phyloP scores from a whole-genome alignment of 2,797 vertebrate genomes.

The Anniella stebbinsi region DNA sequence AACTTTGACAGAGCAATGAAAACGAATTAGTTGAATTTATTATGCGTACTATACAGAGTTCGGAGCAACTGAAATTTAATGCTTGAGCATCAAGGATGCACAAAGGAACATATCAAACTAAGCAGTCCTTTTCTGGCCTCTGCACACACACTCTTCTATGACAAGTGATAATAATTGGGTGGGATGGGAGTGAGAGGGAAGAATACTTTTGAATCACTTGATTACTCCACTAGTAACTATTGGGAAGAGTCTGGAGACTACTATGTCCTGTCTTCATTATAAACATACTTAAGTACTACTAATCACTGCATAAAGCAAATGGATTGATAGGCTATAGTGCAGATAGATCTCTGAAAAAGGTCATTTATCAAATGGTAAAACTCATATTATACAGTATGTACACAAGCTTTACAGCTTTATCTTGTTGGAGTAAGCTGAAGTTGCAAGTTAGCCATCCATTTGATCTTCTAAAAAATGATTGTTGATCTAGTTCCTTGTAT shows the following conservation, averaged over 20 bases:
- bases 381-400: constrained; percentile 79
- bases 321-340: constrained; percentile 68
- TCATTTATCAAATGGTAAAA: constrained; percentile 78
- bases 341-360: constrained; percentile 75
- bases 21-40: constrained; percentile 82
- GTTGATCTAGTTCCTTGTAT: constrained; percentile 41
- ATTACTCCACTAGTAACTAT: constrained; percentile 65
- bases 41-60: constrained; percentile 80
- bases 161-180: constrained; percentile 71
- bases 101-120: constrained; percentile 73
- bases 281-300: constrained; percentile 71
- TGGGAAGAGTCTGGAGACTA: constrained; percentile 61
- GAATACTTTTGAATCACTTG: constrained; percentile 63
- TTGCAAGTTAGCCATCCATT: constrained; percentile 61
- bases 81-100: constrained; percentile 74
- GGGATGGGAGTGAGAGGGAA: constrained; percentile 67
- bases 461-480: constrained; percentile 63
- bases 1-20: constrained; percentile 76
- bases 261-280: constrained; percentile 50
- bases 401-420: constrained; percentile 72
- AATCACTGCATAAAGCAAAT: constrained; percentile 63
- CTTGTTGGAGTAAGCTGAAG: constrained; percentile 69
- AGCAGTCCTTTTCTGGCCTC: constrained; percentile 71
- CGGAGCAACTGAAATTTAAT: constrained; percentile 76
- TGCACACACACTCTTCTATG: constrained; percentile 72